Base-by-base conservation (phyloP, 2,888 invertebrate species). In the Antitype chi region DNA sequence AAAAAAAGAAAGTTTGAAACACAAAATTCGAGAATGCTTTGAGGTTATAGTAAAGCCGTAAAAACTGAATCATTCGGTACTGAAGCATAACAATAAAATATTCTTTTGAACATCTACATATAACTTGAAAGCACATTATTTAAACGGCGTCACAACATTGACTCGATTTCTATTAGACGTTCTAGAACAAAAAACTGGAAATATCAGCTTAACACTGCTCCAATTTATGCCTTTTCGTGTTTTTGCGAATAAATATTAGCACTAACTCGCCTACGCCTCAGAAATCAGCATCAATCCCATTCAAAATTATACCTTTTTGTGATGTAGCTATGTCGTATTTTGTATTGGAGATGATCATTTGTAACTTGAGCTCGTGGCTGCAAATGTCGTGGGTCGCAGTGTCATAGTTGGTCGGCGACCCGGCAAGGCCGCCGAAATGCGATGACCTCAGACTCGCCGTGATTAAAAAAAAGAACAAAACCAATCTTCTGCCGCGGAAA, bases 341-440 rank as follows among this genome's bases (percentile, higher is more conserved):
- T 92, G 52, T 73, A 57, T 73, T 86, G 78, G 49, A 76, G 67
- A 72, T 82, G 74, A 85, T 86, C 78, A 85, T 84, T 82, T 80
- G 83, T 87, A 86, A 87, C 82, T 85, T 85, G 88, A 91, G 86
- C 89, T 76, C 86, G 81, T 85, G 88, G 81, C 86, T 90, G 83
- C 78, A 93, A 94, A 95, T 95, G 92, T 92, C 93, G 91, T 93
- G 91, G 93, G 92, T 94, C 93, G 92, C 79, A 86, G 92, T 92
- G 93, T 93, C 93, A 93, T 87, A 89, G 90, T 91, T 95, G 95
- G 94, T 94, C 96, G 94, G 94, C 94, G 96, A 95, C 96, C 96
- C 94, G 91, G 93, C 96, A 96, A 96, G 96, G 96, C 95, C 96
- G 94, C 91, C 86, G 86, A 91, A 94, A 94, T 92, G 88, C 94